Evolutionary conservation across 1,140 invertebrate genomes (phyloP).

Genomic region (Camponotus vicinus): DNA sequence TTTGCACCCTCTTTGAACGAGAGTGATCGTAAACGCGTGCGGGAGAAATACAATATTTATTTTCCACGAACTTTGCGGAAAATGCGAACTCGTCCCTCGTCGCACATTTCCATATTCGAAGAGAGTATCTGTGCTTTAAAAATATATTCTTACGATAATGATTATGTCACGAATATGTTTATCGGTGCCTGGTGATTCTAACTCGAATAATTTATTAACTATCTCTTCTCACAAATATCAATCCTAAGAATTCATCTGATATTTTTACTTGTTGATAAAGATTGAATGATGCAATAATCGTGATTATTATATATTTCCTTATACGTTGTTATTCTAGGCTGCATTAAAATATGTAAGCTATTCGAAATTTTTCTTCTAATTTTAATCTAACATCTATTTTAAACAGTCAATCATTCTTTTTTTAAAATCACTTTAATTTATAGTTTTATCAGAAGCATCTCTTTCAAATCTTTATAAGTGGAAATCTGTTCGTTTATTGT

Average conservation of each 20-base stretch:
- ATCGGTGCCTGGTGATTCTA: neutral
- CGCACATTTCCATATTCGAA: neutral
- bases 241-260: neutral
- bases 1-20: slow-evolving; percentile 1
- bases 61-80: neutral
- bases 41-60: neutral
- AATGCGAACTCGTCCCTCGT: neutral
- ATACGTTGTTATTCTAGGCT: no score
- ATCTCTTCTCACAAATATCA: slow-evolving; percentile 1
- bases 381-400: no score
- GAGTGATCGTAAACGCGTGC: neutral
- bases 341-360: no score
- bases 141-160: slow-evolving; percentile 1
- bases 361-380: no score
- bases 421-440: no score
- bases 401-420: no score
- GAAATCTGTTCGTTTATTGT: no score
- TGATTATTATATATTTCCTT: neutral
- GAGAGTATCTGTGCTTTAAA: neutral
- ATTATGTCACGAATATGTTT: slow-evolving; percentile 17
- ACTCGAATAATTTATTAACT: slow-evolving; percentile 5
- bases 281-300: neutral
- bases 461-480: no score
- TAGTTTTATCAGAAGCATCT: no score
- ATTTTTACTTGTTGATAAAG: neutral